Evolutionary conservation across 2,888 invertebrate species (phyloP), one percentile per base, ranked within the genome.

Genomic region (Synergus laeviventris): DNA sequence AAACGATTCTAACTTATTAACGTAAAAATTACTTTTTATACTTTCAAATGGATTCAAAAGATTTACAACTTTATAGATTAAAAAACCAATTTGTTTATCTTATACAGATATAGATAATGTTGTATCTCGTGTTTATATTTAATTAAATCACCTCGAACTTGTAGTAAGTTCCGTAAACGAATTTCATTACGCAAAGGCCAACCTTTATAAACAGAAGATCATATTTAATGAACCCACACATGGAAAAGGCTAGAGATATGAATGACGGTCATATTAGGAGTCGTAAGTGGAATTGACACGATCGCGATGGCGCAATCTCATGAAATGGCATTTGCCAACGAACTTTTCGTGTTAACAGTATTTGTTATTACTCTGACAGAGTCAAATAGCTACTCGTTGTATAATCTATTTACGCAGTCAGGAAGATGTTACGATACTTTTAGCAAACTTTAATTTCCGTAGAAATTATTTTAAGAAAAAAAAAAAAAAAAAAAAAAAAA

Each of bases 341-440:
- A 66, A 42, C 64, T 66, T 66, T 66, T 45, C 24, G 45, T 45
- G 24, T 66, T 66, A 24, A 24, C 42, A 66, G 45, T 21, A 66
- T 45, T 66, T 66, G 42, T 66, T 45, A 45, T 45, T 24, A 24
- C 8, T 45, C 24, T 45, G 9, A 2, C 39, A 18, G 39, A 61
- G 36, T 62, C 38, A 18, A 61, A 61, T 16, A 38, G 36, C n/a
- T n/a, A 62, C 16, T 45, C 24, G 14, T 45, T 45, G 42, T 24
- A 66, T 45, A 24, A 66, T 66, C 42, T 42, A 66, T 66, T 42
- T 45, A 42, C 16, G 16, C 9, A 8, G 21, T 45, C 16, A 45
- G 45, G 21, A 56, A 66, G 14, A 66, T 62, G 36, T 39, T 62
- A n/a, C n/a, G 62, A n/a, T 3, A 62, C 3, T n/a, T 36, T 38